These are phyloP conservation scores for Lordiphosa stackelbergi DNA, from an alignment of 1,140 invertebrate species.

Conservation along the genomic window DNA sequence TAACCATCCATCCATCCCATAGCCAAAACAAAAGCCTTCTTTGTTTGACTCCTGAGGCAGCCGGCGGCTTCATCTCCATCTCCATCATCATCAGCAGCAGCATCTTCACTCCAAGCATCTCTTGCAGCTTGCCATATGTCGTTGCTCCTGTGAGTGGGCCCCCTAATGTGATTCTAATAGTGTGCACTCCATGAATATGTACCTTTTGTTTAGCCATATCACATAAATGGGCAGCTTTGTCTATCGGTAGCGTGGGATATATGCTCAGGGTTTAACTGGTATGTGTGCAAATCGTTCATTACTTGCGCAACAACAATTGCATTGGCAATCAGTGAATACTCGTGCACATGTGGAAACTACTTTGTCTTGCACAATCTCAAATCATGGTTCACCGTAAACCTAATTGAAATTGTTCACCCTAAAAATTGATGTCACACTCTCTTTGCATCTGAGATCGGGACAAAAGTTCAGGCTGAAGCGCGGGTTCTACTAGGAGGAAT, in stretches of 20 bases:
- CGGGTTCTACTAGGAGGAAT: not conserved
- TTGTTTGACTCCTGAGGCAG: conserved; percentile 42
- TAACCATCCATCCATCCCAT: conserved; percentile 30
- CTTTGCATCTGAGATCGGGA: conserved; percentile 26
- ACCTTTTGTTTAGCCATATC: conserved; percentile 29
- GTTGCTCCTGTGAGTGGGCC: conserved; percentile 56
- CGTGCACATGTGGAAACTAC: conserved; percentile 31
- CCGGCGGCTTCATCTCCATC: not conserved
- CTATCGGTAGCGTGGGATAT: conserved; percentile 25
- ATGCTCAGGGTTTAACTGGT: conserved; percentile 1
- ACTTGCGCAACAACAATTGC: conserved; percentile 44
- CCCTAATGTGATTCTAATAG: conserved; percentile 60
- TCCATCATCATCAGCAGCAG: not conserved
- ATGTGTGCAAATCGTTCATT: conserved; percentile 26
- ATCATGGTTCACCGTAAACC: conserved; percentile 49
- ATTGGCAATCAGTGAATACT: conserved; percentile 1
- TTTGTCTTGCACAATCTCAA: conserved; percentile 29
- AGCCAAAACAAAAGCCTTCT: conserved; percentile 44
- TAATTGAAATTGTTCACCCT: conserved; percentile 57
- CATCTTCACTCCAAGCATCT: conserved; percentile 25
- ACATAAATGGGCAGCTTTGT: conserved; percentile 26
- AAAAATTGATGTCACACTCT: conserved; percentile 49
- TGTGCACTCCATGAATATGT: conserved; percentile 43
- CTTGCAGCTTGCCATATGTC: conserved; percentile 29
- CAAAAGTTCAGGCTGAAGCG: conserved; percentile 39